These are phyloP conservation scores for Tenebrio molitor DNA, from an alignment of 1,140 invertebrate species.

Conservation along the genomic window DNA sequence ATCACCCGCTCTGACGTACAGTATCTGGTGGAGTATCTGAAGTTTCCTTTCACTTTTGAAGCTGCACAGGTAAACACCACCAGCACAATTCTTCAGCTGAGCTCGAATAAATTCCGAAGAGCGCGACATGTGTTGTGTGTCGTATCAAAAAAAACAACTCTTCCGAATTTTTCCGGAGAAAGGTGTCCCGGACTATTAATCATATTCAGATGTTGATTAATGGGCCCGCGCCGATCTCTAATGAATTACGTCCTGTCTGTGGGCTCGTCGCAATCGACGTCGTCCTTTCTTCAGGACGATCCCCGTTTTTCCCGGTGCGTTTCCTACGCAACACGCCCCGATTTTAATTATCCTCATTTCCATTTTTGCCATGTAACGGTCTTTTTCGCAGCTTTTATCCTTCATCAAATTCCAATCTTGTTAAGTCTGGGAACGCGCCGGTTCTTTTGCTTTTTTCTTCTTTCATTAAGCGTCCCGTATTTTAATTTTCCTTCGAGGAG, in stretches of 20 bases:
- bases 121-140: neutral
- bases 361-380: constrained; percentile 50
- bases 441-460: constrained; percentile 53
- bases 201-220: constrained; percentile 22
- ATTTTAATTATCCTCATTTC: constrained; percentile 55
- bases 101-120: neutral
- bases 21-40: constrained; percentile 11
- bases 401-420: constrained; percentile 57
- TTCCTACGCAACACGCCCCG: constrained; percentile 37
- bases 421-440: constrained; percentile 48
- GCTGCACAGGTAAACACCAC: constrained; percentile 23
- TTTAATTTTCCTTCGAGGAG: constrained; percentile 41
- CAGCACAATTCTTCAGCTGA: constrained; percentile 11
- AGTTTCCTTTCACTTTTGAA: constrained; percentile 34
- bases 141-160: too few relatives aligned
- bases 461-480: constrained; percentile 52
- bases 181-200: too few relatives aligned
- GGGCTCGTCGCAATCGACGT: neutral
- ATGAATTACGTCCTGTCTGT: constrained; percentile 27
- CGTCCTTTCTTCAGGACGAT: neutral
- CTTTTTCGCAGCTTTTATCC: constrained; percentile 49
- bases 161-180: too few relatives aligned
- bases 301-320: neutral
- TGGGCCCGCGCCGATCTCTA: neutral
- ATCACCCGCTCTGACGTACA: constrained; percentile 17